Percentiles rank a stretch among this genome's conserved stretches.
Conservation (phyloP, 2,888 invertebrate species). For the Xestia xanthographa region DNA sequence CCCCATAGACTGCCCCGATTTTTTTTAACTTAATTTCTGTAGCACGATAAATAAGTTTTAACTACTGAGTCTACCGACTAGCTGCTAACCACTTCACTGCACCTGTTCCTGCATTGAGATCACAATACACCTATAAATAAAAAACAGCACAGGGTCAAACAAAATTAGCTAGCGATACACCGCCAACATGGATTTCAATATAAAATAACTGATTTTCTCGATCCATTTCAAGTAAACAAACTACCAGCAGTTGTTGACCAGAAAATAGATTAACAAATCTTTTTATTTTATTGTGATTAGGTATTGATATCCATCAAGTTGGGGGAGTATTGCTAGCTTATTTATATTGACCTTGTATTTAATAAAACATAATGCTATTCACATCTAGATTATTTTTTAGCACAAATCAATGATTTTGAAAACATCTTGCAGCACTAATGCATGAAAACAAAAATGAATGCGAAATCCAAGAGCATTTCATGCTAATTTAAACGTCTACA, state of each 20-base stretch:
- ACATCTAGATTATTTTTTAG: conserved; percentile 30
- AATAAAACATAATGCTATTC: conserved; percentile 1
- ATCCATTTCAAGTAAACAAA: not conserved
- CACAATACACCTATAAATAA: conserved; percentile 16
- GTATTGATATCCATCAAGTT: not conserved
- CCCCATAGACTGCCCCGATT: too few relatives aligned
- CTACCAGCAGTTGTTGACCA: not conserved
- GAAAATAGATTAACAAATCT: not conserved
- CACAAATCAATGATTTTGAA: conserved; percentile 27
- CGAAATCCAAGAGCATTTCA: conserved; percentile 71
- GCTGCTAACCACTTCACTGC: not conserved
- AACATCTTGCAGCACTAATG: conserved; percentile 16
- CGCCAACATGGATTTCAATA: not conserved
- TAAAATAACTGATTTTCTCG: not conserved
- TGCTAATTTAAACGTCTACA: conserved; percentile 69
- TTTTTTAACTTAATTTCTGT: not conserved
- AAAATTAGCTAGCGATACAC: not conserved
- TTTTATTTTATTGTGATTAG: too few relatives aligned
- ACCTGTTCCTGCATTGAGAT: conserved; percentile 26
- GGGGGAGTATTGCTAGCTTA: not conserved
- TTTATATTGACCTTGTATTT: not conserved
- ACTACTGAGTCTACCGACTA: not conserved
- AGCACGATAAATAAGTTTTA: too few relatives aligned
- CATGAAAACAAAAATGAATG: conserved; percentile 52
- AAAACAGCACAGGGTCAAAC: not conserved